Base-by-base conservation (phyloP, 2,888 invertebrate genomes). In the Xylocampa areola region DNA sequence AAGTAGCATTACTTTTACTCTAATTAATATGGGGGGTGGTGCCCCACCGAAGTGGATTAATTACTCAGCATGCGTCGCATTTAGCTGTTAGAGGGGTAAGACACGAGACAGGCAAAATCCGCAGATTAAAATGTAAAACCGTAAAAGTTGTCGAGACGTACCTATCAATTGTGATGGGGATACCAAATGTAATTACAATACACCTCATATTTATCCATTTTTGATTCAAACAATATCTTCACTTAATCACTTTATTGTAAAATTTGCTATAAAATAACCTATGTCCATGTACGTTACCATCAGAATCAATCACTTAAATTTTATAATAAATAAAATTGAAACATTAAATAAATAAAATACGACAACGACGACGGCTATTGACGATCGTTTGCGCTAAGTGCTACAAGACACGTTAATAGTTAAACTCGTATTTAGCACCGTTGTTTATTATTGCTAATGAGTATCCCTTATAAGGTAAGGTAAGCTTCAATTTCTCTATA, bases 11-110 rank as follows among this genome's bases (percentile, higher is more conserved):
- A 78, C 72, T 80, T 76, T 74, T 71, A 76, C 76, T 69, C 61
- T 70, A 76, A 81, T 77, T 72, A 79, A 78, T 76, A 61, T 63
- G 59, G 64, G 77, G 76, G 80, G 79, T 77, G 76, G 70, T 58
- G 65, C 73, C 64, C 53, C 57, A 45, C 68, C 55, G 61, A 66
- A 60, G 61, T 55, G 68, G 75, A 80, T 79, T 80, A 77, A 82
- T 82, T 77, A 69, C 71, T 66, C 59, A 43, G 45, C 64, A 72
- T 61, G 61, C 55, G 60, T 67, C 53, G 45, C 61, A 58, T 77
- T 65, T 61, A 64, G 66, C 62, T 67, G 48, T 67, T 48, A 43
- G 48, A 50, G 16, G 32, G 43, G 43, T 58, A 44, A 53, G 62
- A 54, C 40, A 55, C 58, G 53, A 11, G 21, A 53, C 51, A 32